These are phyloP conservation scores for Malurus splendens DNA, from an alignment of 2,797 vertebrate genomes.

Conservation along the genomic window DNA sequence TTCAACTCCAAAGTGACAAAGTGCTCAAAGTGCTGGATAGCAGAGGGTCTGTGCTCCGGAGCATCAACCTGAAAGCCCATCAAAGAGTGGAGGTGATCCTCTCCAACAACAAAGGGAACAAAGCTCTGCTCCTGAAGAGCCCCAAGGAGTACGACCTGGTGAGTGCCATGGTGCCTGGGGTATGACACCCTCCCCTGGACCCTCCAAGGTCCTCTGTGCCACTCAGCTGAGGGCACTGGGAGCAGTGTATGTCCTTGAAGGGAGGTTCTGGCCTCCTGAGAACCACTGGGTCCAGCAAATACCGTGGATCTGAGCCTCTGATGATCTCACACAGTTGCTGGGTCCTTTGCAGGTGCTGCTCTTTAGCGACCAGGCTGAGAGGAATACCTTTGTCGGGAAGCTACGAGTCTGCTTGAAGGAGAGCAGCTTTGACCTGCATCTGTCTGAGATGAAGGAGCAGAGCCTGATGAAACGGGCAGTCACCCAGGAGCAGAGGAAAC, in stretches of 20 bases:
- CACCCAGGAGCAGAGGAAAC: constrained; percentile 83
- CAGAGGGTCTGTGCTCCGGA: constrained; percentile 72
- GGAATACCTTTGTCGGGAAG: constrained; percentile 70
- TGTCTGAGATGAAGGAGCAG: constrained; percentile 76
- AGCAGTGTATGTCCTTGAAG: not conserved
- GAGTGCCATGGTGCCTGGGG: not conserved
- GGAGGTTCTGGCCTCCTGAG: not conserved
- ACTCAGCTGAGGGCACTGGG: not conserved
- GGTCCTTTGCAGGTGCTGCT: constrained; percentile 82
- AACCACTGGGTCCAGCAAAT: not conserved
- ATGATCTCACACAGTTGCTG: not conserved
- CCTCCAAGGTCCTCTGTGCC: not conserved
- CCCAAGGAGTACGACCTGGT: constrained; percentile 93
- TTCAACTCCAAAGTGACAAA: constrained; percentile 78
- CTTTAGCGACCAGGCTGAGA: constrained; percentile 79
- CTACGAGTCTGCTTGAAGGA: constrained; percentile 61
- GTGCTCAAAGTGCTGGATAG: constrained; percentile 77
- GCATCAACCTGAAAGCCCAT: constrained; percentile 72
- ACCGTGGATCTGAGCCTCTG: not conserved
- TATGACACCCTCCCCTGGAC: not conserved
- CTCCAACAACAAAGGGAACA: constrained; percentile 78
- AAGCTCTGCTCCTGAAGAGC: constrained; percentile 82
- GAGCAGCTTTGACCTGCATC: constrained; percentile 44
- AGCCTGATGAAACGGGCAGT: constrained; percentile 82
- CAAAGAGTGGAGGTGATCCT: constrained; percentile 74